These are phyloP conservation scores for Holothuria leucospilota DNA, from an alignment of 53 echinoderm and acorn worm species.

Conservation along the genomic window DNA sequence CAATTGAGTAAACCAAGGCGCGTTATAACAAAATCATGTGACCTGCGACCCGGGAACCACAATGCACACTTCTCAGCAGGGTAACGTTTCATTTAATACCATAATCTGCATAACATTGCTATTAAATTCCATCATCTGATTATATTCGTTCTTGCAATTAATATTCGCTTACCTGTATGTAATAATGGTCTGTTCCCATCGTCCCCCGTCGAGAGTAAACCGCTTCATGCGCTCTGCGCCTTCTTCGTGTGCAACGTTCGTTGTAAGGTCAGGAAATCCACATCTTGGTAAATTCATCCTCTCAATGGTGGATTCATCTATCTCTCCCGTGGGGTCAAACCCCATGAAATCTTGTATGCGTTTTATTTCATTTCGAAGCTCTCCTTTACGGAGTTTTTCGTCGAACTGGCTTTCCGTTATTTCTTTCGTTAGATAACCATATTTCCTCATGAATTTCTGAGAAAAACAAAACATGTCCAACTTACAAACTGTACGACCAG, in stretches of 20 bases:
- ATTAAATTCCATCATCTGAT: no score
- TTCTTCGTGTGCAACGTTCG: background rate
- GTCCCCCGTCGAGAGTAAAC: slow-evolving; percentile 79
- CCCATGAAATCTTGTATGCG: slow-evolving; percentile 71
- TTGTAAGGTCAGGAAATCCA: slow-evolving; percentile 82
- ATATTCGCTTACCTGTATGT: slow-evolving; percentile 68
- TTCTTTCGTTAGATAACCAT: slow-evolving; percentile 54
- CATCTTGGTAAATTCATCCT: slow-evolving; percentile 76
- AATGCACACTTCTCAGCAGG: no score
- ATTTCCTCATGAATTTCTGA: slow-evolving; percentile 64
- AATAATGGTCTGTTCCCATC: slow-evolving; percentile 68
- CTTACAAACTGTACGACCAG: no score
- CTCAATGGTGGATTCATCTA: slow-evolving; percentile 68
- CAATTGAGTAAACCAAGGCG: no score
- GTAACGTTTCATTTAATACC: no score
- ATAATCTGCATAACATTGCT: no score
- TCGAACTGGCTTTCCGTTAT: slow-evolving; percentile 42
- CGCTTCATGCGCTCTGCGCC: slow-evolving; percentile 52
- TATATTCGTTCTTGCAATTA: no score
- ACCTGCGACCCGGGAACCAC: no score
- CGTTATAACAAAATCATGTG: no score
- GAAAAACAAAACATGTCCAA: no score
- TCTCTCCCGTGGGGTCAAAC: slow-evolving; percentile 67
- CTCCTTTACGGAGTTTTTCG: slow-evolving; percentile 45
- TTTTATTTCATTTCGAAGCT: slow-evolving; percentile 59